Base-by-base conservation (phyloP, 2,113 vertebrate species). In the Catagonus wagneri region DNA sequence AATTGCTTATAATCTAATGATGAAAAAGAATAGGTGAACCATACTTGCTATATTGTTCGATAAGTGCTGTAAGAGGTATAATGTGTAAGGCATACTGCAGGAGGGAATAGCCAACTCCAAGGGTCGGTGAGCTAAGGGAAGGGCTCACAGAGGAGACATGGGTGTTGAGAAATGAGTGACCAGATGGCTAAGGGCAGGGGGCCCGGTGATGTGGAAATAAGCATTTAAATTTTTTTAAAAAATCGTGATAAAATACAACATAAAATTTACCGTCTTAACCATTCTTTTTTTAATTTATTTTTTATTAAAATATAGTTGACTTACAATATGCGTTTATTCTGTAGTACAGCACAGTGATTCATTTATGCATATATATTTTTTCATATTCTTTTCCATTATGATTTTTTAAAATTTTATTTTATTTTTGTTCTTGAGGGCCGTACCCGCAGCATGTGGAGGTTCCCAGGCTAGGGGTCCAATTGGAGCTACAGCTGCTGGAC, bases 91-190 rank as follows among this genome's bases (percentile, higher is more conserved):
- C 75, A n/a, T 52, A 78, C 23, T 68, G 61, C 60, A 94, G 8
- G 72, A 66, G 20, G n/a, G 36, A 93, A 36, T 68, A 34, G 85
- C 78, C 54, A 60, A 32, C 39, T 68, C 44, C 83, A 75, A 54
- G 36, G 71, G 25, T 75, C 25, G 0, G 9, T 94, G 61, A 92
- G 66, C 54, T 5, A 83, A 87, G 34, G 61, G 76, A 91, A 80
- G 32, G 15, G 61, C 13, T 95, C 87, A 17, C 10, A 54, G 44
- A 63, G 66, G 36, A 93, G 44, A 65, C 52, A 27, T 44, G 95
- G 71, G 81, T 60, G 27, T 76, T 92, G 65, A 83, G 63, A 88
- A 93, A 75, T 52, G 52, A 86, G 63, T 74, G 69, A 87, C 32
- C 56, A 23, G 23, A 36, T 71, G 83, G 39, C 69, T 72, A 61